These are phyloP conservation scores for Rhizomys pruinosus DNA, from an alignment of 2,113 vertebrate species.

Conservation along the genomic window DNA sequence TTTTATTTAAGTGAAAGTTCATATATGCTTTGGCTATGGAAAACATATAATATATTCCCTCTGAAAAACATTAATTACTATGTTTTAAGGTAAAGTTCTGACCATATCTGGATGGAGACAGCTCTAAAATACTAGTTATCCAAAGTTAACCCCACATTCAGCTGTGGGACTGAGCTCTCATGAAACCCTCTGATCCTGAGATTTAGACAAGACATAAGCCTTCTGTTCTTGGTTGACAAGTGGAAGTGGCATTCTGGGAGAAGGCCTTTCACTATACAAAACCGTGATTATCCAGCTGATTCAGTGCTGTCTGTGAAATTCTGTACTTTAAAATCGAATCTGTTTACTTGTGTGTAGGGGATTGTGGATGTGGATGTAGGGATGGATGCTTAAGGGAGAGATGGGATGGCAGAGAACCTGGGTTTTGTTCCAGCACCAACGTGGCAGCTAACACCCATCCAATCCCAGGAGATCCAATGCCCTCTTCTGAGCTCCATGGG, in stretches of 20 bases:
- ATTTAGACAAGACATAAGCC: neutral
- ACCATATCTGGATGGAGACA: neutral
- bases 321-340: neutral
- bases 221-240: neutral
- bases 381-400: neutral
- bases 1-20: neutral
- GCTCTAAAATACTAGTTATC: neutral
- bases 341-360: neutral
- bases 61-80: neutral
- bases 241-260: neutral
- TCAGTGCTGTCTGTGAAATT: neutral
- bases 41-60: neutral
- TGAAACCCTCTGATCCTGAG: neutral
- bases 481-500: no score
- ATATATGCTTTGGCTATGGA: neutral
- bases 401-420: no score
- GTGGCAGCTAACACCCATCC: no score
- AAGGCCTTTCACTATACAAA: neutral
- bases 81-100: slow-evolving; percentile 16
- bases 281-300: neutral
- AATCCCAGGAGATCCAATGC: no score
- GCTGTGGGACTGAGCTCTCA: neutral
- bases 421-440: no score
- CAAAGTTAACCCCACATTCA: neutral
- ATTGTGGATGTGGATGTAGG: no score